These are phyloP conservation scores for Falco punctatus DNA, from an alignment of 2,113 vertebrate species.

Conservation along the genomic window DNA sequence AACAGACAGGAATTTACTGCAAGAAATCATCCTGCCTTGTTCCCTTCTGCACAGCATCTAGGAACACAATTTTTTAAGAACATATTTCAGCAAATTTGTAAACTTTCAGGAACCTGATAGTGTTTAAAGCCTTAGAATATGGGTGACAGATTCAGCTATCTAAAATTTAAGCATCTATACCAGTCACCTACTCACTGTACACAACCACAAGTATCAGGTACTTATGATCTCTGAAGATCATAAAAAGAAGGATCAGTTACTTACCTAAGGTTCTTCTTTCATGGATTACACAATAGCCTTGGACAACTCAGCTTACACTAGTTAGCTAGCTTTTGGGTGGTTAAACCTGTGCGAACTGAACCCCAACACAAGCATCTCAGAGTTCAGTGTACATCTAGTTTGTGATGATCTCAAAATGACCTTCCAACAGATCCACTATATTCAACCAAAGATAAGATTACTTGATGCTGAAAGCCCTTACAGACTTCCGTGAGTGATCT, in stretches of 20 bases:
- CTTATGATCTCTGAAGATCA: neutral
- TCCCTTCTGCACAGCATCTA: neutral
- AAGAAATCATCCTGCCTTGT: neutral
- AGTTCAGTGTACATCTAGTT: neutral
- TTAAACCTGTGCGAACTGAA: neutral
- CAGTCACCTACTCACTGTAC: neutral
- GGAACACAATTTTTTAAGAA: neutral
- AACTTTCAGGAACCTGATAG: neutral
- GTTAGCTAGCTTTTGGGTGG: neutral
- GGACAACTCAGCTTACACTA: neutral
- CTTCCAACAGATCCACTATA: neutral
- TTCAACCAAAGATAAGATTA: neutral
- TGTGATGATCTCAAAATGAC: neutral
- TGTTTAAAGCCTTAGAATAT: neutral
- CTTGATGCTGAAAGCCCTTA: neutral
- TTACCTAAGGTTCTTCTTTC: neutral
- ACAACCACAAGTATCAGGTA: neutral
- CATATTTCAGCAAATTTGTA: neutral
- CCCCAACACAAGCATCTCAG: neutral
- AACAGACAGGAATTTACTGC: neutral
- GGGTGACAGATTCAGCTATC: neutral
- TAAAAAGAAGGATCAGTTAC: neutral
- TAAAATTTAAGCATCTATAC: neutral
- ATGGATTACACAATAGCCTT: neutral
- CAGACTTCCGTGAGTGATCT: neutral